Conservation (phyloP, 2,888 invertebrate species). For the Barypeithes pellucidus region DNA sequence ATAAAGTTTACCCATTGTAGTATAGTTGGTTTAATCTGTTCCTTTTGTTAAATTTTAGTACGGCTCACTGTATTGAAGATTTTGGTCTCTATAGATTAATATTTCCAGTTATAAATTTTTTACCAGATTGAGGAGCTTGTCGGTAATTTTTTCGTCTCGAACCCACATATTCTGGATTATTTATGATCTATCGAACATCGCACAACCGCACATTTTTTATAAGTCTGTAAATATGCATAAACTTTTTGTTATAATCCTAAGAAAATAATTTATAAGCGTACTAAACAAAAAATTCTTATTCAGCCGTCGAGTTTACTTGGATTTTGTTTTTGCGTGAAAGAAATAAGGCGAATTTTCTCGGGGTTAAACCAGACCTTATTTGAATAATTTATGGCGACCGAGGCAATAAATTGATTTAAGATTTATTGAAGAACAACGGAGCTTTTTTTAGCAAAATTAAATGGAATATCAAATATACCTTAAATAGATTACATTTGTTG, state of each 20-base stretch:
- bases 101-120: background rate
- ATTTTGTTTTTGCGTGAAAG: constrained; percentile 25
- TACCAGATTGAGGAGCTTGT: background rate
- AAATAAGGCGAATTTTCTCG: constrained; percentile 23
- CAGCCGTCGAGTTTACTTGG: constrained; percentile 22
- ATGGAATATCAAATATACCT: constrained; percentile 1
- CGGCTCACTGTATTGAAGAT: no score
- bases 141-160: background rate
- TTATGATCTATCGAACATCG: constrained; percentile 4
- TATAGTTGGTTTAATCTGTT: no score
- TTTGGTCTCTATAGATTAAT: background rate
- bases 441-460: constrained; percentile 38
- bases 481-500: no score
- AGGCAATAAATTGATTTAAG: constrained; percentile 36
- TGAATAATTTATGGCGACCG: constrained; percentile 42
- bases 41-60: no score
- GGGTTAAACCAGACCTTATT: constrained; percentile 33
- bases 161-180: background rate
- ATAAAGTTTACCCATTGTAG: no score
- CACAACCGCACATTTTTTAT: constrained; percentile 20
- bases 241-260: constrained; percentile 20
- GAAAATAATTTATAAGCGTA: constrained; percentile 26
- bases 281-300: constrained; percentile 25
- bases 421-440: constrained; percentile 32
- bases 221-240: constrained; percentile 10